phyloP scores from a whole-genome alignment of 1,140 invertebrate genomes.

The Cydia pomonella region DNA sequence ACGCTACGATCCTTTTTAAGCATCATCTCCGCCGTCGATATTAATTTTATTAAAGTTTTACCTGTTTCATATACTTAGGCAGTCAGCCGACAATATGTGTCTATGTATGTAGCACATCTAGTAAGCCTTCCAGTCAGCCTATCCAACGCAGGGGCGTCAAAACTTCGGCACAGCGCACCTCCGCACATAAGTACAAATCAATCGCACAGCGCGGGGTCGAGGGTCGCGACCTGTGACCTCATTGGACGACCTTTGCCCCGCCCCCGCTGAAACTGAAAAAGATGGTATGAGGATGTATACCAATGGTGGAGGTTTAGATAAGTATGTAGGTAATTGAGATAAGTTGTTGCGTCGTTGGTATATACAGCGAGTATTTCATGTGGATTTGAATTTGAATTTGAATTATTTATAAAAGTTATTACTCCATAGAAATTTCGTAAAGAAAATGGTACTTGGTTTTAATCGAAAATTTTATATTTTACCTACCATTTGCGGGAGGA shows the following conservation, averaged over 20 bases:
- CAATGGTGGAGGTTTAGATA: slow-evolving; percentile 8
- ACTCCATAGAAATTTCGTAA: too few species aligned
- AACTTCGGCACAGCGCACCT: slow-evolving; percentile 34
- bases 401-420: too few species aligned
- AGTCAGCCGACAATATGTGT: too few species aligned
- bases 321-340: slow-evolving; percentile 28
- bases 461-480: too few species aligned
- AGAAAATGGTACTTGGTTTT: too few species aligned
- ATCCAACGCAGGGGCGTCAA: slow-evolving; percentile 52
- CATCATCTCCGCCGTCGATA: too few species aligned
- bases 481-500: too few species aligned
- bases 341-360: not conserved
- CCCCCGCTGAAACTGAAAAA: slow-evolving; percentile 57
- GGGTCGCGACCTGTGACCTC: slow-evolving; percentile 72
- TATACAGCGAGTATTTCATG: not conserved
- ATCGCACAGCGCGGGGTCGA: slow-evolving; percentile 53
- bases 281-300: slow-evolving; percentile 42
- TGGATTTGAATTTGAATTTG: not conserved
- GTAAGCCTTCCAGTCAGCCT: slow-evolving; percentile 2
- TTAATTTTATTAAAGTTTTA: too few species aligned
- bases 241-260: slow-evolving; percentile 65
- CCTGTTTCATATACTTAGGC: too few species aligned
- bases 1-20: too few species aligned
- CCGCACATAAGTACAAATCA: slow-evolving; percentile 49
- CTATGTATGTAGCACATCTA: too few species aligned